Conservation (phyloP, 1,140 invertebrate genomes). For the Rhizoglyphus robini region DNA sequence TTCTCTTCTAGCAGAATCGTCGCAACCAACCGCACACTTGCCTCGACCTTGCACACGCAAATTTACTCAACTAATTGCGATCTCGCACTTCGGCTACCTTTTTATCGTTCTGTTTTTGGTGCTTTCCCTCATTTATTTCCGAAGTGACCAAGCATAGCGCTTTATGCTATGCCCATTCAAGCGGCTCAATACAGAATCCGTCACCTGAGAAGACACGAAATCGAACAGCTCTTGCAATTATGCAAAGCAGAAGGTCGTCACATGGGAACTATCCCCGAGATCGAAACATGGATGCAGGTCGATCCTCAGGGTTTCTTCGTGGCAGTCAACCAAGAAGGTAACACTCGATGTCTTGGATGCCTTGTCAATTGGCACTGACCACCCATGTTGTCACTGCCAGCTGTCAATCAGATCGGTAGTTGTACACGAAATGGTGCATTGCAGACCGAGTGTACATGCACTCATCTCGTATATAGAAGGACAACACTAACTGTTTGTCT, state of each 20-base stretch:
- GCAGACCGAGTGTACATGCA: not conserved
- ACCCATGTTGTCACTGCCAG: too few species aligned
- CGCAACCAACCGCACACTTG: too few species aligned
- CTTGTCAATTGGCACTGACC: too few species aligned
- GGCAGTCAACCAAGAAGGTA: conserved; percentile 19
- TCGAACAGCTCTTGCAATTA: conserved; percentile 22
- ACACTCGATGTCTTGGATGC: not conserved
- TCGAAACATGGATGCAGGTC: conserved; percentile 23
- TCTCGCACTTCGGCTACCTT: too few species aligned
- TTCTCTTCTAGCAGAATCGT: too few species aligned
- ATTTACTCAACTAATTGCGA: too few species aligned
- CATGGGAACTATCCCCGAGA: conserved; percentile 24
- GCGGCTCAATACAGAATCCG: conserved; percentile 17
- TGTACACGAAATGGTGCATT: too few species aligned
- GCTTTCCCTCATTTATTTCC: not conserved
- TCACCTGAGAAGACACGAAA: conserved; percentile 21
- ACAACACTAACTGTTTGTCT: too few species aligned
- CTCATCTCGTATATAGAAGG: too few species aligned
- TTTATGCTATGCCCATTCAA: conserved; percentile 19
- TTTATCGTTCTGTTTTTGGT: not conserved
- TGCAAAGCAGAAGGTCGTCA: conserved; percentile 23
- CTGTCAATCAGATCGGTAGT: too few species aligned
- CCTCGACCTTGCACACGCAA: too few species aligned
- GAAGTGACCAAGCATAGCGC: conserved; percentile 11
- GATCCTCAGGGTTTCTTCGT: conserved; percentile 25